Conservation (phyloP, 1,140 invertebrate genomes). For the Conus ventricosus region DNA sequence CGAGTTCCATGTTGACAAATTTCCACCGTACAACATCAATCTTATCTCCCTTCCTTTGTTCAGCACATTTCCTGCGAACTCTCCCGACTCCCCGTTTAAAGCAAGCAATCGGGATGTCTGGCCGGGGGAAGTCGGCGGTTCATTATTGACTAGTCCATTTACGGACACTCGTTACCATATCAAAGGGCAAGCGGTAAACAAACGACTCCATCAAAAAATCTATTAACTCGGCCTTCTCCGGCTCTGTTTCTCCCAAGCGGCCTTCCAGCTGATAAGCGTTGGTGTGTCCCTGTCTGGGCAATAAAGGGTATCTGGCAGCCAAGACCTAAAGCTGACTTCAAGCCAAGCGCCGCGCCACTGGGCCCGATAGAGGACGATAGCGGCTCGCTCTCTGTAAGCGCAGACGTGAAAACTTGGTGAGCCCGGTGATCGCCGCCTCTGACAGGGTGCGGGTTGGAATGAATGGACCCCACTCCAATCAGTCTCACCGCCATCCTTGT, state of each 20-base stretch:
- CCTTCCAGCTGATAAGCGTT: background rate
- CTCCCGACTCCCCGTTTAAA: too few species aligned
- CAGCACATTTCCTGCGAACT: background rate
- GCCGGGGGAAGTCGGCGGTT: background rate
- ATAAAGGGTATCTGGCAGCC: background rate
- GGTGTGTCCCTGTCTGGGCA: background rate
- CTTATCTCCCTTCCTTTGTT: background rate
- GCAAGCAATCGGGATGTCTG: background rate
- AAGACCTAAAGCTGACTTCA: constrained; percentile 2
- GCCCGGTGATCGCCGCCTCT: background rate
- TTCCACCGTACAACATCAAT: background rate
- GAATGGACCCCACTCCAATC: too few species aligned
- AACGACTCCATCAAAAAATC: constrained; percentile 6
- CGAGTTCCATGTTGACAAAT: background rate
- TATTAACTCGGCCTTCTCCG: background rate
- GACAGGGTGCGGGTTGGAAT: background rate
- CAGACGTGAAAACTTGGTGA: background rate
- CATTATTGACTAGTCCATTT: background rate
- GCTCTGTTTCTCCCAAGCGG: background rate
- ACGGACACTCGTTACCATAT: background rate
- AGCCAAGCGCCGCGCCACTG: background rate
- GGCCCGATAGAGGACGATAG: background rate
- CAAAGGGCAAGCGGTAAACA: background rate
- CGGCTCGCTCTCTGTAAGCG: background rate
- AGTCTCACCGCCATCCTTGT: too few species aligned